Base-by-base conservation (phyloP, 1,140 invertebrate genomes). In the Dreissena rostriformis region DNA sequence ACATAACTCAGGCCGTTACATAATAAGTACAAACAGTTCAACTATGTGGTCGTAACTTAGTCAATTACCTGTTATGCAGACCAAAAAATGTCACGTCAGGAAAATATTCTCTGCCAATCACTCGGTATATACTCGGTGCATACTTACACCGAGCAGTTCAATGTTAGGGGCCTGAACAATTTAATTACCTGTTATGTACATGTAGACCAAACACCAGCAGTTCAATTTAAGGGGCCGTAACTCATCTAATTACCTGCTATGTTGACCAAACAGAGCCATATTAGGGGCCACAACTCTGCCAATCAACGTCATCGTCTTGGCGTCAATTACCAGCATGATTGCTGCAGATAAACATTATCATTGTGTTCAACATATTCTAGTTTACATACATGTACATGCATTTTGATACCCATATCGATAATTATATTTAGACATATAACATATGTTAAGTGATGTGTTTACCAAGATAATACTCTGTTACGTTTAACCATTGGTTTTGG, bases 201-300 rank as follows among this genome's bases (percentile, higher is more conserved):
- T n/a, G n/a, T n/a, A n/a, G n/a, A n/a, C n/a, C n/a, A n/a, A n/a
- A n/a, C n/a, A n/a, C n/a, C n/a, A n/a, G n/a, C n/a, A n/a, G n/a
- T n/a, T n/a, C n/a, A n/a, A 39, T 5, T 5, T 39, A 39, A 5
- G 61, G 11, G 61, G 61, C 19, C 19, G 61, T n/a, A 5, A 29
- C 28, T 19, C 22, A 19, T 24, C 11, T 73, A 73, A 12, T n/a
- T 80, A 81, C 79, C 79, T 81, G 39, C 65, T 73, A 71, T 81
- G 79, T 22, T 65, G n/a, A 51, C 79, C 79, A 53, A 81, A 66
- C 15, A 73, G 22, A 39, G 79, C 79, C 17, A 81, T 52, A 49
- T 81, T 68, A 15, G 52, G 68, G 11, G 79, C 79, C 14, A 70
- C 73, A 55, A 81, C 68, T 55, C 73, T 53, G n/a, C n/a, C 79